These are phyloP conservation scores for Microtus ochrogaster DNA, from an alignment of 2,113 vertebrate genomes.

Conservation along the genomic window DNA sequence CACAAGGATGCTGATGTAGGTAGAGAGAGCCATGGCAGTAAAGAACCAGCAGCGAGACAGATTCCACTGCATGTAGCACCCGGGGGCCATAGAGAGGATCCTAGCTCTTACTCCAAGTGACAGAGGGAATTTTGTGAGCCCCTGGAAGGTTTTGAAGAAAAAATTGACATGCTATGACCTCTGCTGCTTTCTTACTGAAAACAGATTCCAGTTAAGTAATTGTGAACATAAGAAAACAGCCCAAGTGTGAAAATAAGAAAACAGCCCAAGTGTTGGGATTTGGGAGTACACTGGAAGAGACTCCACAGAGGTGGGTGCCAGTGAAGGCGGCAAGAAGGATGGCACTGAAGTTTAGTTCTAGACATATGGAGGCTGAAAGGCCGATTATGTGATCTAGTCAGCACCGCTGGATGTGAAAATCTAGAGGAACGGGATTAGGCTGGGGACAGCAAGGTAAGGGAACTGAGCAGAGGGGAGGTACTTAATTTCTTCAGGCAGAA, in stretches of 20 bases:
- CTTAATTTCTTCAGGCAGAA: neutral
- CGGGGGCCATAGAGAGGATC: neutral
- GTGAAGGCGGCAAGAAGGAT: neutral
- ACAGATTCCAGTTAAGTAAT: neutral
- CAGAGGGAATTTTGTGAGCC: neutral
- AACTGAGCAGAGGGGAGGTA: neutral
- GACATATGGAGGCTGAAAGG: conserved; percentile 9
- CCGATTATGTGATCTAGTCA: neutral
- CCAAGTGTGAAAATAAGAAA: neutral
- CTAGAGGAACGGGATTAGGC: neutral
- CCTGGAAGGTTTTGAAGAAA: neutral
- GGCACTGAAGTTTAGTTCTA: neutral
- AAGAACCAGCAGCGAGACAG: neutral
- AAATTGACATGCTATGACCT: neutral
- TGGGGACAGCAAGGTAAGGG: neutral
- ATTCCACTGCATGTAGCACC: neutral
- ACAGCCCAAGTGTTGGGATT: neutral
- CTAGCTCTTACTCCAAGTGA: neutral
- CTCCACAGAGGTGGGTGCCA: neutral
- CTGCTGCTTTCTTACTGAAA: neutral
- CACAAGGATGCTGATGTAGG: neutral
- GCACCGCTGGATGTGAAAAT: neutral
- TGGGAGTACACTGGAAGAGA: neutral
- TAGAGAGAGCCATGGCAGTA: neutral
- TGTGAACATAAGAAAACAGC: neutral